phyloP scores from a whole-genome alignment of 2,888 invertebrate species.

The Sinotaia quadrata region DNA sequence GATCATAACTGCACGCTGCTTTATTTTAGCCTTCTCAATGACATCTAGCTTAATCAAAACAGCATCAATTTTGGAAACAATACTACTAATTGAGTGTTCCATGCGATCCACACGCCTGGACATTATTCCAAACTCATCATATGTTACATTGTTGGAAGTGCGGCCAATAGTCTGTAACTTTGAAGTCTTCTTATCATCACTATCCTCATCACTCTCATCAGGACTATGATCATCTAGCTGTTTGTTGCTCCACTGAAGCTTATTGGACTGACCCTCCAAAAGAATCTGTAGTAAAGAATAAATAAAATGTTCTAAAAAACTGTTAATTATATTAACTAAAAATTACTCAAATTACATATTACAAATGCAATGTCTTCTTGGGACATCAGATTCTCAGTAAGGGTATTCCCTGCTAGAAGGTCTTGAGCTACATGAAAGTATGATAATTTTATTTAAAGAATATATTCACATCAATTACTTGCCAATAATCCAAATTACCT shows the following conservation, averaged over 20 bases:
- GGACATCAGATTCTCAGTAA: no score
- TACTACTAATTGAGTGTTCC: slow-evolving; percentile 75
- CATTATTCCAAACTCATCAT: slow-evolving; percentile 73
- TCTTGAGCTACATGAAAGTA: no score
- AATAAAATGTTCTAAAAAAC: no score
- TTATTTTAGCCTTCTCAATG: slow-evolving; percentile 74
- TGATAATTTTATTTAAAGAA: no score
- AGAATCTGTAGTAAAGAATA: slow-evolving; percentile 52
- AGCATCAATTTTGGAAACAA: slow-evolving; percentile 74
- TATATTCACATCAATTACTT: no score
- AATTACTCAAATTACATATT: no score
- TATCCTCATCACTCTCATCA: slow-evolving; percentile 67
- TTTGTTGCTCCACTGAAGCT: slow-evolving; percentile 61
- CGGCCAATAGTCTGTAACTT: slow-evolving; percentile 64
- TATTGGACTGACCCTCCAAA: slow-evolving; percentile 66
- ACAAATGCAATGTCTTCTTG: no score
- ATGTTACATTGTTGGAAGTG: slow-evolving; percentile 67
- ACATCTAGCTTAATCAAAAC: slow-evolving; percentile 74
- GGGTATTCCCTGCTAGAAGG: no score
- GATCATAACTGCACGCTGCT: slow-evolving; percentile 73
- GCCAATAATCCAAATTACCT: no score
- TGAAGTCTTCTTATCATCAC: slow-evolving; percentile 68
- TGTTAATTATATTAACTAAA: neutral
- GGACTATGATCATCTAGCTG: slow-evolving; percentile 60
- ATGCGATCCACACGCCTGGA: slow-evolving; percentile 75